Evolutionary conservation across 2,113 vertebrate genomes (phyloP).

Genomic region (Panurus biarmicus): DNA sequence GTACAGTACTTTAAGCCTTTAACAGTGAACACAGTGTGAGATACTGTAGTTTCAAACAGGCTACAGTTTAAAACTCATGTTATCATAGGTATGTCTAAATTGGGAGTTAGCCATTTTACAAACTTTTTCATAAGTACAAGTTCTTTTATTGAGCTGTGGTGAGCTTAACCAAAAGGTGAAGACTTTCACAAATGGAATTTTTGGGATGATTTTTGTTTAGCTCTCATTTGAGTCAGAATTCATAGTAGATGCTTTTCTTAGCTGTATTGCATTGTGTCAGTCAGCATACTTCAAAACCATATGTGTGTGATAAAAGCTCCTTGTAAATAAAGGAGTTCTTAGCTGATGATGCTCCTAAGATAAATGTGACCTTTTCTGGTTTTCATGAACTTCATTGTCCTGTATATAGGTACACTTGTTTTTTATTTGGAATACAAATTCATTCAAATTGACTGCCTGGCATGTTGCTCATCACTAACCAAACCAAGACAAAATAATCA

Average conservation of each 20-base stretch:
- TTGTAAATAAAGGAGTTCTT: not conserved
- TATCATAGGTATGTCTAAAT: not conserved
- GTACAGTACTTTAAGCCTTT: not conserved
- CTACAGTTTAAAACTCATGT: not conserved
- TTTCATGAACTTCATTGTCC: not conserved
- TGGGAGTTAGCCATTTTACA: not conserved
- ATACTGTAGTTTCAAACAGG: not conserved
- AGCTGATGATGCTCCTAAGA: not conserved
- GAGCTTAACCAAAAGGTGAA: not conserved
- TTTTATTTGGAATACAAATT: not conserved
- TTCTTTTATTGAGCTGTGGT: not conserved
- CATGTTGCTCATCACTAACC: not conserved
- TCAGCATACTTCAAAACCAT: not conserved
- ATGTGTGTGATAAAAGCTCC: not conserved
- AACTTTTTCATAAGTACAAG: not conserved
- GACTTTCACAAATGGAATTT: not conserved
- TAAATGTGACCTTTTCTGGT: not conserved
- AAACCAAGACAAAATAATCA: conserved; percentile 10
- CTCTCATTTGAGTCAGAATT: not conserved
- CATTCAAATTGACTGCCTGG: not conserved
- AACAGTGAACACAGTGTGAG: not conserved
- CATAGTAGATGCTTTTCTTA: not conserved
- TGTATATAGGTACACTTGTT: not conserved
- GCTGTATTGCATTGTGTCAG: not conserved
- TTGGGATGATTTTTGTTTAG: not conserved